Conservation (phyloP, 2,888 invertebrate species). For the Pristionchus japonicus region DNA sequence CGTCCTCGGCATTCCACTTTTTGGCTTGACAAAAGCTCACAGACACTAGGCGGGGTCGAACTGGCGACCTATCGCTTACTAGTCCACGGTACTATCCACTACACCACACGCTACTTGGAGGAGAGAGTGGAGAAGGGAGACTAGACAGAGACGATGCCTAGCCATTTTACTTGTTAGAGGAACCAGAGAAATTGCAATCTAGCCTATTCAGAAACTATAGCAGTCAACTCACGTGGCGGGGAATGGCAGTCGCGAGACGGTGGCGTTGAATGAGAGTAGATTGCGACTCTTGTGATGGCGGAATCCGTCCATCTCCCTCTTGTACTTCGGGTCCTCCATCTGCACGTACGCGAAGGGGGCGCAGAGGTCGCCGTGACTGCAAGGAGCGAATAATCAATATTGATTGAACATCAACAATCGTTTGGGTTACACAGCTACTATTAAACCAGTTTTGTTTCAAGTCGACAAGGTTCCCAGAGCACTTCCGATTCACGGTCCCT, state of each 20-base stretch:
- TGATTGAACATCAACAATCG: too few species aligned
- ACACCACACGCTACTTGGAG: background rate
- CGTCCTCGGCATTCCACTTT: conserved; percentile 36
- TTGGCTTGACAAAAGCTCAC: background rate
- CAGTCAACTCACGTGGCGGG: conserved; percentile 35
- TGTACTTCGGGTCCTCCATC: conserved; percentile 16
- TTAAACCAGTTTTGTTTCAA: too few species aligned
- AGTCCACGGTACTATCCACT: background rate
- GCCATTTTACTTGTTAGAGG: too few species aligned
- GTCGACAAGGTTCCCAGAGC: too few species aligned
- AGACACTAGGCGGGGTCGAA: background rate
- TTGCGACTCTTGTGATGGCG: background rate
- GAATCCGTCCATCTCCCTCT: conserved; percentile 1
- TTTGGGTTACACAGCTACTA: too few species aligned
- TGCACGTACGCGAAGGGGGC: conserved; percentile 11
- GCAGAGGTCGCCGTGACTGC: background rate
- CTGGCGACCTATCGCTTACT: background rate
- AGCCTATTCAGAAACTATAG: too few species aligned
- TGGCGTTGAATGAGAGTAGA: background rate
- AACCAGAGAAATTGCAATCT: too few species aligned
- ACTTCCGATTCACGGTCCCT: background rate
- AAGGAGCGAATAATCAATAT: background rate
- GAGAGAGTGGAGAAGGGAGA: background rate
- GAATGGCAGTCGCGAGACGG: conserved; percentile 7
- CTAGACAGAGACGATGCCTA: too few species aligned